Percentiles rank a stretch among this genome's conserved stretches.
Conservation (phyloP, 2,113 vertebrate genomes). For the Nothoprocta pentlandii region DNA sequence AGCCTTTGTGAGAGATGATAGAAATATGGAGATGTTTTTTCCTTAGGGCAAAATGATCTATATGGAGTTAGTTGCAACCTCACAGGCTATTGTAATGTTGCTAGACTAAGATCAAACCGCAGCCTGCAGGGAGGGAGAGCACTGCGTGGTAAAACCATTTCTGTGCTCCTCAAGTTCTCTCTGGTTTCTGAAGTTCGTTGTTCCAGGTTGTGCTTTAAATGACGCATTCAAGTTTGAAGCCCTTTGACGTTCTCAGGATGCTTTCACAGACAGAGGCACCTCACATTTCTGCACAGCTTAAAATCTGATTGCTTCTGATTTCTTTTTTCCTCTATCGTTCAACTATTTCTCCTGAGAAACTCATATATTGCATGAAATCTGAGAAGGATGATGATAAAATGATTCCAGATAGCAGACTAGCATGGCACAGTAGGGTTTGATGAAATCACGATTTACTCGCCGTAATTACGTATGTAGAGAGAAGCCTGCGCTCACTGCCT, state of each 20-base stretch:
- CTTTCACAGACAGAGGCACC: background rate
- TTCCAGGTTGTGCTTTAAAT: background rate
- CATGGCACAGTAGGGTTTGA: background rate
- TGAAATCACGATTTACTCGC: background rate
- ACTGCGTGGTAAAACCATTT: background rate
- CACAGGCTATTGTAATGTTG: background rate
- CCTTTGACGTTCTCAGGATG: background rate
- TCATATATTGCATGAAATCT: background rate
- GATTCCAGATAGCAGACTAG: background rate
- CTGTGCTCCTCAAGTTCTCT: background rate
- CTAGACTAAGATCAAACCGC: background rate
- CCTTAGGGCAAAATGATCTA: background rate
- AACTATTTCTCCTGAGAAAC: background rate
- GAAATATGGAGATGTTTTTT: no score
- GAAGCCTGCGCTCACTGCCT: background rate
- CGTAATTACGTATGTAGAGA: background rate
- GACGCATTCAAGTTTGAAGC: background rate
- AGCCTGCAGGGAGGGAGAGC: background rate
- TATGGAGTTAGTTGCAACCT: background rate
- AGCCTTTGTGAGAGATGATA: no score
- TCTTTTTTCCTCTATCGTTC: background rate
- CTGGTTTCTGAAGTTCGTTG: background rate
- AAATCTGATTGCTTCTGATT: background rate
- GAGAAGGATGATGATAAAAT: background rate
- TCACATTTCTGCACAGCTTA: background rate